Evolutionary conservation across 2,888 invertebrate species (phyloP).

Genomic region (Adela reaumurella): DNA sequence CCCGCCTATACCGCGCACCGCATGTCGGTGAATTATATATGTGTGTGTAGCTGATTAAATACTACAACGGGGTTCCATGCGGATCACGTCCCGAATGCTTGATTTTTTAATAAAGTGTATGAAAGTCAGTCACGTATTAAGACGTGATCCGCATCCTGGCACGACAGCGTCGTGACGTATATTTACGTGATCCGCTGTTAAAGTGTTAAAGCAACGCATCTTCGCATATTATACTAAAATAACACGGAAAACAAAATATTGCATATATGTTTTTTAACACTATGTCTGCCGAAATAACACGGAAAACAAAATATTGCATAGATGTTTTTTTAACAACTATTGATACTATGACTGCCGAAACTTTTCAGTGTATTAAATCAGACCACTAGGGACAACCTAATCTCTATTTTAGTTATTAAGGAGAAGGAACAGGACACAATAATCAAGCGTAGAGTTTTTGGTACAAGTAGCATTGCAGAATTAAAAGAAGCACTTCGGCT

Average conservation of each 20-base stretch:
- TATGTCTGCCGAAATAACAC: no score
- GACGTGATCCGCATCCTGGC: no score
- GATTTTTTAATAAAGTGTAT: no score
- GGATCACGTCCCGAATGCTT: no score
- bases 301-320: constrained; percentile 1
- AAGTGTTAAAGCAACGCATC: constrained; percentile 4
- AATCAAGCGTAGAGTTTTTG: not conserved
- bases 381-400: not conserved
- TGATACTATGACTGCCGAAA: not conserved
- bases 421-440: not conserved
- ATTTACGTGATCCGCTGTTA: no score
- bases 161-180: no score
- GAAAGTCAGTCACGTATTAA: no score
- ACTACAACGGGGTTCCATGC: no score
- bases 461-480: not conserved
- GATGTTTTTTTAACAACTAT: not conserved
- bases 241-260: not conserved
- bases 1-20: no score
- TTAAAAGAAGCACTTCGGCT: not conserved
- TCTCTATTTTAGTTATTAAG: not conserved
- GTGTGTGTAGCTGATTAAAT: no score
- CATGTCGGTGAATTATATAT: no score
- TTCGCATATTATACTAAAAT: constrained; percentile 2
- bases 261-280: no score
- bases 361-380: not conserved